Percentiles rank a stretch among this genome's conserved stretches.
phyloP scores from a whole-genome alignment of 2,113 vertebrate species.

The Triplophysa tibetana region DNA sequence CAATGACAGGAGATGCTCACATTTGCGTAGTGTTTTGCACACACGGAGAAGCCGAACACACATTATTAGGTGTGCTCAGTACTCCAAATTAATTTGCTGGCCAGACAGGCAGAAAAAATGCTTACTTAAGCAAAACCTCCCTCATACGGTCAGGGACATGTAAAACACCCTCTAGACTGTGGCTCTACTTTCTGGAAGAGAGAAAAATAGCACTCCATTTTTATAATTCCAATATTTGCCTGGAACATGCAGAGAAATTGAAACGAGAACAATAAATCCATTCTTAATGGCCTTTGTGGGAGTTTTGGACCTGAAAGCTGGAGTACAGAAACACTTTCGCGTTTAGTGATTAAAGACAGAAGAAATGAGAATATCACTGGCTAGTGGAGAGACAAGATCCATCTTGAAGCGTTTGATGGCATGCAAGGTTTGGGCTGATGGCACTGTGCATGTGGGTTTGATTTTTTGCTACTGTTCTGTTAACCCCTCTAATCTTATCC shows the following conservation, averaged over 20 bases:
- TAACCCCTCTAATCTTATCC: neutral
- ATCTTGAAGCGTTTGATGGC: slow-evolving; percentile 45
- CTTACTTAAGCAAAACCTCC: slow-evolving; percentile 53
- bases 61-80: slow-evolving; percentile 45
- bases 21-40: slow-evolving; percentile 25
- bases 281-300: slow-evolving; percentile 69
- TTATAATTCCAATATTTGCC: slow-evolving; percentile 70
- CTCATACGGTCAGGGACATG: slow-evolving; percentile 61
- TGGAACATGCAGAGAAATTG: slow-evolving; percentile 72
- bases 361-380: slow-evolving; percentile 53
- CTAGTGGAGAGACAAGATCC: slow-evolving; percentile 67
- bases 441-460: neutral
- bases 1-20: neutral
- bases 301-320: slow-evolving; percentile 62
- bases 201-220: slow-evolving; percentile 60
- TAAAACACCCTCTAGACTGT: slow-evolving; percentile 67
- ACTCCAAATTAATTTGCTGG: slow-evolving; percentile 56
- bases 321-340: slow-evolving; percentile 62
- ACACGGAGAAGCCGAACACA: slow-evolving; percentile 33
- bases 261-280: slow-evolving; percentile 74
- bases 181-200: slow-evolving; percentile 64
- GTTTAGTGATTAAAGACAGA: slow-evolving; percentile 63
- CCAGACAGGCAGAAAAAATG: slow-evolving; percentile 47
- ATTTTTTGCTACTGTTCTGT: slow-evolving; percentile 26
- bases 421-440: neutral